Conservation (phyloP, 2,797 vertebrate species). For the Graptemys geographica region DNA sequence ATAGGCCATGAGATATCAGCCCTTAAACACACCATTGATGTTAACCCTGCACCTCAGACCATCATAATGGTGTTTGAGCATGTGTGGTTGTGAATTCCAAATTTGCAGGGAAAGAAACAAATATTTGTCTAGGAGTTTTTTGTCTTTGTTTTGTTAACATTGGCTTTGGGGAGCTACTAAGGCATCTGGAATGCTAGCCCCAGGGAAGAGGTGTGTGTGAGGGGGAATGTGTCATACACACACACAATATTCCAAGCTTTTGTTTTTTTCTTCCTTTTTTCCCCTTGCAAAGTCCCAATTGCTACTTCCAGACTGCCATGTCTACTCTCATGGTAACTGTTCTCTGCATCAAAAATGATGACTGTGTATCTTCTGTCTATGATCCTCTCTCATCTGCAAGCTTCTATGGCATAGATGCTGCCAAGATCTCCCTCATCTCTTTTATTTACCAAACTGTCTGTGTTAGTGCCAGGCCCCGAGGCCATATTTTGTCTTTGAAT, state of each 20-base stretch:
- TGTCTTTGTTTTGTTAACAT: not conserved
- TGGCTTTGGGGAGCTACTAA: not conserved
- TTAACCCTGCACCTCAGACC: not conserved
- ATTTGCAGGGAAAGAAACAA: not conserved
- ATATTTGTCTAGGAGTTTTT: not conserved
- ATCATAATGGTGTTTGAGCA: not conserved
- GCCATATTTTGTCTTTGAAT: not conserved
- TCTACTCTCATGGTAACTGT: constrained; percentile 65
- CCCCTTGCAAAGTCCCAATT: not conserved
- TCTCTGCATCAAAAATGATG: constrained; percentile 19
- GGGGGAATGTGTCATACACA: not conserved
- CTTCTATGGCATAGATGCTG: not conserved
- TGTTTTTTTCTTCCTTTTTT: not conserved
- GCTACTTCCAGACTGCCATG: constrained; percentile 16
- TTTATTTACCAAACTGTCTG: constrained; percentile 35
- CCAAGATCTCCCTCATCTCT: constrained; percentile 39
- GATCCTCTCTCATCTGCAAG: not conserved
- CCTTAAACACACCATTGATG: not conserved
- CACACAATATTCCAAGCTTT: not conserved
- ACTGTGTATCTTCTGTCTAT: not conserved
- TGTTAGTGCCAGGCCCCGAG: not conserved
- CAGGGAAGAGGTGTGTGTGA: accelerated
- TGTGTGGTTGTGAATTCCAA: not conserved
- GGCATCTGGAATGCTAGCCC: not conserved
- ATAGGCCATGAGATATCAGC: not conserved